Percentiles rank a stretch among this genome's conserved stretches.
phyloP scores from a whole-genome alignment of 2,888 invertebrate species.

The Leucophenga maculata region DNA sequence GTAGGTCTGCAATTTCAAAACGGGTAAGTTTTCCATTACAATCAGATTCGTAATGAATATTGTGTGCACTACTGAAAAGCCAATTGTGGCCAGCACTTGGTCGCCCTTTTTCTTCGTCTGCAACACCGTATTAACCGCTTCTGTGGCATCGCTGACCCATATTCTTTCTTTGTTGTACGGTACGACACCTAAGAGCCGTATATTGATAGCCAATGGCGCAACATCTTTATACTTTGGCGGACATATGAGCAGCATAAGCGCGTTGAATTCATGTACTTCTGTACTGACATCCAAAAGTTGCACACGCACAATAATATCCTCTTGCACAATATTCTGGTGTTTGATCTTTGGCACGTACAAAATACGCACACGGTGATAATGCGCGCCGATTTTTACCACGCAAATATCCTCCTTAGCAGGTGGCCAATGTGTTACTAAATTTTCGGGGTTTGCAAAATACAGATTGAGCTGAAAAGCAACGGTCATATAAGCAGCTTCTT shows the following conservation, averaged over 20 bases:
- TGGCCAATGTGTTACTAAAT: constrained; percentile 59
- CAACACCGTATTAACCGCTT: constrained; percentile 51
- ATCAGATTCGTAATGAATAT: constrained; percentile 61
- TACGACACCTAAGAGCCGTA: constrained; percentile 73
- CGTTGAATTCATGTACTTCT: constrained; percentile 68
- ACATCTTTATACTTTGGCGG: constrained; percentile 70
- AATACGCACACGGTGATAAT: constrained; percentile 76
- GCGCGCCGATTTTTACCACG: constrained; percentile 73
- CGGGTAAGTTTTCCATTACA: constrained; percentile 51
- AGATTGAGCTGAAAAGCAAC: constrained; percentile 56
- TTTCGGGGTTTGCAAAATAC: constrained; percentile 49
- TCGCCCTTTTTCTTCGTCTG: neutral
- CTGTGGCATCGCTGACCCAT: constrained; percentile 74
- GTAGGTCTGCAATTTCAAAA: constrained; percentile 27
- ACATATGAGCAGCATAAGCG: constrained; percentile 55
- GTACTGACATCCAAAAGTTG: constrained; percentile 75
- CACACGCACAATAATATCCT: neutral
- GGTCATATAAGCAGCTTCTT: constrained; percentile 50
- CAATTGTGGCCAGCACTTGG: constrained; percentile 30
- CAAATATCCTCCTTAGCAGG: constrained; percentile 76
- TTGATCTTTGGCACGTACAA: constrained; percentile 43
- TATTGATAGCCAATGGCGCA: constrained; percentile 73
- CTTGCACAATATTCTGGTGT: constrained; percentile 38
- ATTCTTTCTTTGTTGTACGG: constrained; percentile 75
- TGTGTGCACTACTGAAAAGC: constrained; percentile 54